Base-by-base conservation (phyloP, 2,888 invertebrate species). In the Papilio demoleus region DNA sequence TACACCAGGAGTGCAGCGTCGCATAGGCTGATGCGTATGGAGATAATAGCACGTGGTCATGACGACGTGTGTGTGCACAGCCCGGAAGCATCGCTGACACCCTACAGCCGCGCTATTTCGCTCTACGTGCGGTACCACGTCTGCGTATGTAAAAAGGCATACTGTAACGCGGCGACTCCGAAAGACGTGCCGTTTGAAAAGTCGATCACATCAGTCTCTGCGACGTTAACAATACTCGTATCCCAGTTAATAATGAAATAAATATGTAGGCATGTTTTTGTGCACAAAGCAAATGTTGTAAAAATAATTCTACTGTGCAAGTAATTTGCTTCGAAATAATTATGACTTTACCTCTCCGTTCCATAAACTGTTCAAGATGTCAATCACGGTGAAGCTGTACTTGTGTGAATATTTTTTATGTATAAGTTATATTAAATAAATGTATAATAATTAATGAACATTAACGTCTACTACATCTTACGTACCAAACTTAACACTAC, bases 61-160 rank as follows among this genome's bases (percentile, higher is more conserved):
- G 64, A 69, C 38, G 71, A 78, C 8, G 73, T 60, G 4, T 77
- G 77, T 62, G 68, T 77, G 5, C 60, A 70, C 36, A 77, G 77
- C 24, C 78, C 78, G 1, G 65, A 74, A 50, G 78, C 77, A 0
- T 73, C 74, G 4, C 72, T 79, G 14, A 76, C 76, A 17, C 76
- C 77, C 0, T 78, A 78, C 71, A 70, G 73, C 27, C 70, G 75
- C 5, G 56, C 68, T 4, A 65, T 77, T 53, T 77, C 76, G 0
- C 72, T 79, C 0, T 80, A 71, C 67, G 76, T 75, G 14, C 71
- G 79, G 0, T 78, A 76, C 70, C 76, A 77, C 70, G 77, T 79
- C 9, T 79, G 79, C 56, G 75, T 79, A 6, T 79, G 77, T 34
- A n/a, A 17, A 19, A 69, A 60, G 1, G 62, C 61, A n/a, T 78